Evolutionary conservation across 1,140 invertebrate species (phyloP).

Genomic region (Bemisia tabaci): DNA sequence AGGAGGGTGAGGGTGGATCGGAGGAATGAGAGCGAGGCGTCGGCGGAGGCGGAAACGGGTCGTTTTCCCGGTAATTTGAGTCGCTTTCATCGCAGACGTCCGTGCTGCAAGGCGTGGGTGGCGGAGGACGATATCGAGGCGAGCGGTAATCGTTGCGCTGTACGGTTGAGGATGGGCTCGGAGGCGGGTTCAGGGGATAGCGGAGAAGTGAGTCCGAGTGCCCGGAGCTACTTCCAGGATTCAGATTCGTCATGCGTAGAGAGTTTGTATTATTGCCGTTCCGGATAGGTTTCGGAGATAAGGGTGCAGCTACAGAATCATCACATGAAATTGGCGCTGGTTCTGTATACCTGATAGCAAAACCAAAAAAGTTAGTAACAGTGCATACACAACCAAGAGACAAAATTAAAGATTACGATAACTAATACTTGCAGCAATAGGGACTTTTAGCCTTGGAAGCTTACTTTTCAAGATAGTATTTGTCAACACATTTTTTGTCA

Average conservation of each 20-base stretch:
- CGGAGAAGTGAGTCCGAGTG: constrained; percentile 28
- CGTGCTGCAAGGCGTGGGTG: constrained; percentile 85
- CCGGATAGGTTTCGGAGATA: constrained; percentile 24
- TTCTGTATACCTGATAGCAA: constrained; percentile 17
- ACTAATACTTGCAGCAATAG: too few relatives aligned
- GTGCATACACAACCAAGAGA: too few relatives aligned
- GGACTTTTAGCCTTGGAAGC: too few relatives aligned
- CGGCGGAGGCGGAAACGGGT: constrained; percentile 68
- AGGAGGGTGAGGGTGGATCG: constrained; percentile 64
- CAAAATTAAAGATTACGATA: too few relatives aligned
- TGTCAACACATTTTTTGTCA: too few relatives aligned
- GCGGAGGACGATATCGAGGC: constrained; percentile 75
- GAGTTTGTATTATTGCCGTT: background rate
- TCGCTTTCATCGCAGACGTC: constrained; percentile 85
- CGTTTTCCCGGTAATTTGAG: constrained; percentile 51
- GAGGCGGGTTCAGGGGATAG: constrained; percentile 80
- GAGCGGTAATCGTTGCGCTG: constrained; percentile 32
- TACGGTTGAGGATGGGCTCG: constrained; percentile 63
- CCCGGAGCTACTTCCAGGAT: background rate
- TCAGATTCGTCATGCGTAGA: constrained; percentile 1
- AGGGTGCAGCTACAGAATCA: constrained; percentile 67
- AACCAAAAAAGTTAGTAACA: background rate
- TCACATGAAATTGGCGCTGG: constrained; percentile 55
- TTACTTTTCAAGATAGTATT: too few relatives aligned
- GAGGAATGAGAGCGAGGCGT: constrained; percentile 65